A percentile compares a stretch with the other conserved stretches of the same genome.
Conservation (phyloP, 2,113 vertebrate species). For the Sminthopsis crassicaudata region DNA sequence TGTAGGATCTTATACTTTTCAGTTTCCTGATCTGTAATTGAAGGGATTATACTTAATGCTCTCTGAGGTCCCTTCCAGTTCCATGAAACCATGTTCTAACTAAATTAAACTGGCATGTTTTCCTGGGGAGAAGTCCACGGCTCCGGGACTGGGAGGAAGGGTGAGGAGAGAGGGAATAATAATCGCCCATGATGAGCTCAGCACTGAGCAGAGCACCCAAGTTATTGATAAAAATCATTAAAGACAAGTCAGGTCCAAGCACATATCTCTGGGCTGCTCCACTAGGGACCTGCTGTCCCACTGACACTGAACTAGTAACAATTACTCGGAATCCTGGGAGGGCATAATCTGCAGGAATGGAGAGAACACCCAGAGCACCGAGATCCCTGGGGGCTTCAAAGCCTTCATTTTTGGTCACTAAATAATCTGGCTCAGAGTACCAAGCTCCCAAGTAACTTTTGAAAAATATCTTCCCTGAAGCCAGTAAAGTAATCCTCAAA, state of each 20-base stretch:
- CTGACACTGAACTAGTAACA: background rate
- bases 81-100: background rate
- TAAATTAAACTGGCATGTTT: background rate
- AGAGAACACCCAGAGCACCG: background rate
- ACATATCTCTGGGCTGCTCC: background rate
- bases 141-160: background rate
- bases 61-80: background rate
- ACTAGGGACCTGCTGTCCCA: background rate
- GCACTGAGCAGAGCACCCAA: background rate
- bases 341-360: background rate
- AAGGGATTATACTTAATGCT: background rate
- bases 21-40: background rate
- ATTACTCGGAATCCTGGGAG: background rate
- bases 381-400: background rate
- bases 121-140: background rate
- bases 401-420: background rate
- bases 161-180: background rate
- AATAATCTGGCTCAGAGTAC: background rate
- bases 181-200: background rate
- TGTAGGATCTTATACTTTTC: background rate
- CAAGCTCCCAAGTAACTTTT: slow-evolving; percentile 16
- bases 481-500: background rate
- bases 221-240: background rate
- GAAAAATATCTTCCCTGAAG: slow-evolving; percentile 36
- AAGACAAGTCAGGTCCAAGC: background rate